phyloP scores from a whole-genome alignment of 2,113 vertebrate species.

The Eurystomus gularis region DNA sequence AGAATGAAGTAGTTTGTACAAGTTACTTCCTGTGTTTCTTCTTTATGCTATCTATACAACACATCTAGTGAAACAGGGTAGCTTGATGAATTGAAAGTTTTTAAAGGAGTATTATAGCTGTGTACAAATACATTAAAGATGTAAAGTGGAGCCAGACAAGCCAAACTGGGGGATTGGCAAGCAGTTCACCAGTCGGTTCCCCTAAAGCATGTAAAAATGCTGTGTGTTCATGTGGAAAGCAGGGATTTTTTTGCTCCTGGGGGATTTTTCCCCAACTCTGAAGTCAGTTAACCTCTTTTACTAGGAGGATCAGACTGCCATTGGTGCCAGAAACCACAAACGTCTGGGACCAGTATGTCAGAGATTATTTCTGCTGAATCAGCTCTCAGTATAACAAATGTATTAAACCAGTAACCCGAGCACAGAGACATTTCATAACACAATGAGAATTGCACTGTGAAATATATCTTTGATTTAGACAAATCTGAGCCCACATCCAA shows the following conservation, averaged over 20 bases:
- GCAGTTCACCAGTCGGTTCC: background rate
- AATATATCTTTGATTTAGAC: background rate
- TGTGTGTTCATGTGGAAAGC: background rate
- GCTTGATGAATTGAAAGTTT: slow-evolving; percentile 2
- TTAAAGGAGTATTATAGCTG: background rate
- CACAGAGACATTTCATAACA: background rate
- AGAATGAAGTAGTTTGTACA: background rate
- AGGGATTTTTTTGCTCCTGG: background rate
- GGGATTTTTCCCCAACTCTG: background rate
- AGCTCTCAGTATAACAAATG: slow-evolving; percentile 3
- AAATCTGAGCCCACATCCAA: background rate
- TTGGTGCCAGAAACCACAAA: slow-evolving; percentile 45
- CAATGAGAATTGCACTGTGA: background rate
- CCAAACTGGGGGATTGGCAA: slow-evolving; percentile 6
- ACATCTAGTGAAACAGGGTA: background rate
- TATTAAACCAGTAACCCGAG: background rate
- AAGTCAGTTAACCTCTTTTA: slow-evolving; percentile 13
- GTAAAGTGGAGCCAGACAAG: background rate
- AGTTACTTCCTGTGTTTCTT: background rate
- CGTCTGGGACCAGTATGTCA: background rate
- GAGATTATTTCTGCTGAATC: slow-evolving; percentile 49
- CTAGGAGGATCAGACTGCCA: background rate
- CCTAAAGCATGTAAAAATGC: background rate
- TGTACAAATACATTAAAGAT: slow-evolving; percentile 13
- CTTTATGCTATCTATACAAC: background rate